Base-by-base conservation (phyloP, 2,797 vertebrate species). In the Arnoldichthys spilopterus region DNA sequence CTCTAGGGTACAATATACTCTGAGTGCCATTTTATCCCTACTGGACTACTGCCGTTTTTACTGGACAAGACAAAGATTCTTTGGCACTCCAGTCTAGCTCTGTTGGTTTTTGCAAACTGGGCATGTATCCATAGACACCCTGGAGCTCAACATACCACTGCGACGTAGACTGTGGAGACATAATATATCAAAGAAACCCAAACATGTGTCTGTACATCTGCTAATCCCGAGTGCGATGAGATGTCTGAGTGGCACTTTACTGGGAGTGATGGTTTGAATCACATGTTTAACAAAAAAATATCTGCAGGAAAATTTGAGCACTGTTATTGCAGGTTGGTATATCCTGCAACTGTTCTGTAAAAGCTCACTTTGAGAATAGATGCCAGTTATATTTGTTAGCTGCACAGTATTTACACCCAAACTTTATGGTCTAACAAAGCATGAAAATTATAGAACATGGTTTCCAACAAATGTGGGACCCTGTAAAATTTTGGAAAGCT, bases 61-160 rank as follows among this genome's bases (percentile, higher is more conserved):
- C 61, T 81, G 69, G 81, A 85, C 78, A 79, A 66, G 77, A 83
- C 78, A 77, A 79, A 77, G 63, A 63, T 74, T 81, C 59, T 75
- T 82, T 85, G 82, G 73, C 76, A 68, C 69, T 79, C 51, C 63
- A 45, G 58, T 61, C n/a, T 49, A 53, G 26, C 74, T 79, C 43
- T 84, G 69, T 82, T 68, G 24, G 59, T 67, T 40, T 78, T 80
- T 82, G 72, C 59, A 67, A 67, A 73, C 63, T 76, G 69, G 76
- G 73, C 64, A 81, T 74, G 45, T 67, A 66, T 83, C 64, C 79
- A 85, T 54, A 74, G 64, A 64, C 70, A 78, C 63, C 56, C 54
- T 83, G 74, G 69, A 76, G 76, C 78, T 76, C 51, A n/a, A 45
- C 37, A 62, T 76, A 78, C 76, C 56, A 75, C 54, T 76, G 80